Conservation (phyloP, 2,888 invertebrate species). For the Himalopsyche kuldschensis region DNA sequence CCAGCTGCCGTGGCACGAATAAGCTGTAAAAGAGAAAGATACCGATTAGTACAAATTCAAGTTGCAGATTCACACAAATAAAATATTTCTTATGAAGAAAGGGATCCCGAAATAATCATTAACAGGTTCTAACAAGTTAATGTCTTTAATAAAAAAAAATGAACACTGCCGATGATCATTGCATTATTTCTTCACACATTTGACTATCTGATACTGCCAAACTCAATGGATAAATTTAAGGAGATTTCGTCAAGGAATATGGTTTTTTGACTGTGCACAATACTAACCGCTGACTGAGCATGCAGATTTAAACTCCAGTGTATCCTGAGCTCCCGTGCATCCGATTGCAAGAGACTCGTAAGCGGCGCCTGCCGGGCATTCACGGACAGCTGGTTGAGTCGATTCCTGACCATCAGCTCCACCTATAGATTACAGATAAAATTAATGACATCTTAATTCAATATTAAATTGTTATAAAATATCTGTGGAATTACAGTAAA, state of each 20-base stretch:
- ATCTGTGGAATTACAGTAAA: no score
- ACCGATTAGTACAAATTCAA: background rate
- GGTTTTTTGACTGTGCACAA: background rate
- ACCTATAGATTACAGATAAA: background rate
- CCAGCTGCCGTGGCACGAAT: constrained; percentile 77
- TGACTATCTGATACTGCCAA: background rate
- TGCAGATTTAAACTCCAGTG: constrained; percentile 63
- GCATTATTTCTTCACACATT: background rate
- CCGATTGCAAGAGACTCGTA: constrained; percentile 64
- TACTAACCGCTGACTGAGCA: constrained; percentile 60
- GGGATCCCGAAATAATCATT: no score
- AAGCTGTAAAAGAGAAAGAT: constrained; percentile 53
- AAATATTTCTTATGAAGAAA: no score
- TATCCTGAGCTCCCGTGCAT: constrained; percentile 60
- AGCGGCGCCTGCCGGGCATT: constrained; percentile 55
- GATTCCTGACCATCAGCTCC: constrained; percentile 43
- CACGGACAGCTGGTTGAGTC: constrained; percentile 44
- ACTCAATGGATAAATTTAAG: background rate
- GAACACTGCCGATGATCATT: no score
- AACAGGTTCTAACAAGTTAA: no score
- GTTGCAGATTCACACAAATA: no score
- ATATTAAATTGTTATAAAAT: no score
- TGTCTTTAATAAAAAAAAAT: no score
- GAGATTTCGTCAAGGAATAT: background rate
- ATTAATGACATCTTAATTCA: background rate